phyloP scores from a whole-genome alignment of 2,888 invertebrate species.

The Parnassius apollo region DNA sequence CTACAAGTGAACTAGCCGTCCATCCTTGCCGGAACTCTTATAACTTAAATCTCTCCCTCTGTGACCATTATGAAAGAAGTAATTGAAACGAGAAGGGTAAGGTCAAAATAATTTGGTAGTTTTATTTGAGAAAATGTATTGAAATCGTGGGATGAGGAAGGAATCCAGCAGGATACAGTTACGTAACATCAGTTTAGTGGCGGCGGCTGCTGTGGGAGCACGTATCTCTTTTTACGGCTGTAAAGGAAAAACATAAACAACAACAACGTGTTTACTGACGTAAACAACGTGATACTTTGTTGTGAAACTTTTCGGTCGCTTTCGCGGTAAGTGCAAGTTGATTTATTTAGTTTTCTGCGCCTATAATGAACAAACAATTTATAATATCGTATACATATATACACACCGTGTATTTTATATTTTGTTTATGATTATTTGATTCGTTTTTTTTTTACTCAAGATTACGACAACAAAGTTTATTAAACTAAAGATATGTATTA shows the following conservation, averaged over 20 bases:
- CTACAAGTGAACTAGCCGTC: conserved; percentile 36
- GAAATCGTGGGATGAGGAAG: conserved; percentile 51
- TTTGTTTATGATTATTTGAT: conserved; percentile 7
- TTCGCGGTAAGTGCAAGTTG: conserved; percentile 34
- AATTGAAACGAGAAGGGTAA: conserved; percentile 33
- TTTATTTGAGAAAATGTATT: conserved; percentile 50
- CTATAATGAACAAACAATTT: no score
- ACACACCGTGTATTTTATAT: conserved; percentile 24
- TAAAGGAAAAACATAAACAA: conserved; percentile 64
- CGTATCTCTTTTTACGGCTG: conserved; percentile 41
- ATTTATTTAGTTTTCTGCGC: conserved; percentile 27
- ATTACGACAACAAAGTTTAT: no score
- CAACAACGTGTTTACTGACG: conserved; percentile 75
- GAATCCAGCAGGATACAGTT: conserved; percentile 65
- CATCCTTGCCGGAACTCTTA: conserved; percentile 43
- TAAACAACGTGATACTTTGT: conserved; percentile 57
- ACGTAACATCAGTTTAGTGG: conserved; percentile 73
- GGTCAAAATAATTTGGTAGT: conserved; percentile 44
- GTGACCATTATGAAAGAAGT: not conserved
- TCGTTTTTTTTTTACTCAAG: not conserved
- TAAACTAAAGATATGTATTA: no score
- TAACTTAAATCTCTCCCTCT: conserved; percentile 20
- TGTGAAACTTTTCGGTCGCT: conserved; percentile 39
- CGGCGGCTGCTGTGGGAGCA: conserved; percentile 50
- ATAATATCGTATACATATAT: not conserved